Base-by-base conservation (phyloP, 2,113 vertebrate genomes). In the Hystrix brachyura region DNA sequence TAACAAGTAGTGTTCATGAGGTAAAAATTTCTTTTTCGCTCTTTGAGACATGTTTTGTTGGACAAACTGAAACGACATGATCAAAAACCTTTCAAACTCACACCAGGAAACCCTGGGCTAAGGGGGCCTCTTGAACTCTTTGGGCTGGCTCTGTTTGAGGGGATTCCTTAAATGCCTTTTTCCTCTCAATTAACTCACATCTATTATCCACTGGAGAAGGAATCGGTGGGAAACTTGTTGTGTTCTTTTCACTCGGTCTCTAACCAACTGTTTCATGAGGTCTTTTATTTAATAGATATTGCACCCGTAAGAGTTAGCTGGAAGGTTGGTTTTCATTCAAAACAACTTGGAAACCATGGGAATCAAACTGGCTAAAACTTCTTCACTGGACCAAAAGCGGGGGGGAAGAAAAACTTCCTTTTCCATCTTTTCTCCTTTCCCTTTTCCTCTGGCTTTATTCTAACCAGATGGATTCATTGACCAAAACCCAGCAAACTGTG, bases 301-400 rank as follows among this genome's bases (percentile, higher is more conserved):
- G 57, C 10, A 83, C 27, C 82, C 34, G 0, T 62, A 89, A 90
- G 78, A 85, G 29, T 96, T 91, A 72, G 62, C 86, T 93, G 74
- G 46, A 91, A 96, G 91, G 18, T 15, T 88, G 64, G 38, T 84
- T 95, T 97, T 96, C 87, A 94, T 96, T 96, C 94, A 90, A 89
- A 96, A 92, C 62, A 90, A 57, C 38, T 48, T 93, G 64, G 48
- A 95, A 98, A 92, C 32, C 60, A 79, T 9, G n/a, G 72, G 27
- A 82, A 87, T 87, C 51, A 94, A 95, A 93, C 19, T 43, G 62
- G 43, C 27, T 96, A 60, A 69, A 97, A 95, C 76, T 43, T 84
- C 71, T 93, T 87, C 46, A 29, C 18, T 96, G 55, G 51, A 95
- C 13, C 93, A 6, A 17, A 67, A 51, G 7, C 11, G 9, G 10